Conservation (phyloP, 2,888 invertebrate genomes). For the Pammene aurita region DNA sequence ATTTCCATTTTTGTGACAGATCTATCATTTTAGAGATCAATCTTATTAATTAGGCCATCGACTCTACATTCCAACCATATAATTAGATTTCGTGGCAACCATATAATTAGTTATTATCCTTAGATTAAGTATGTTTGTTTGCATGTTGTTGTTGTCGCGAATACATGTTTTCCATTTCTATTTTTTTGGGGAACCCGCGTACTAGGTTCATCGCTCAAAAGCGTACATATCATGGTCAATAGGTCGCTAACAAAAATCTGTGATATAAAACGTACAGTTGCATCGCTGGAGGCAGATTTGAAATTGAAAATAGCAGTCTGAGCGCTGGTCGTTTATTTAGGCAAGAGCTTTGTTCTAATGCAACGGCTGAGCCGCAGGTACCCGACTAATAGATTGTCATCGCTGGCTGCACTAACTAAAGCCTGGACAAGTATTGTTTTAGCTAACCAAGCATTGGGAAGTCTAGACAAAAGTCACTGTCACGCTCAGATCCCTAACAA, state of each 20-base stretch:
- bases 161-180: too few species aligned
- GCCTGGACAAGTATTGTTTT: constrained; percentile 41
- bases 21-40: too few species aligned
- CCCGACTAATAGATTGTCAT: constrained; percentile 61
- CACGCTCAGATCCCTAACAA: background rate
- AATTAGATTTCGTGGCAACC: too few species aligned
- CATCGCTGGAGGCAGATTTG: constrained; percentile 72
- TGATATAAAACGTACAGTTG: constrained; percentile 68
- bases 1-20: too few species aligned
- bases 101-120: too few species aligned
- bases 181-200: too few species aligned
- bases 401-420: constrained; percentile 47
- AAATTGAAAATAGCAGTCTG: constrained; percentile 76
- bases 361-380: constrained; percentile 59
- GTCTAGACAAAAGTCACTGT: background rate
- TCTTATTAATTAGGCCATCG: too few species aligned
- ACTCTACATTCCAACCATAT: too few species aligned
- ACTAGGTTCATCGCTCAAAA: constrained; percentile 10
- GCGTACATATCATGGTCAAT: constrained; percentile 49
- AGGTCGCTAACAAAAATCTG: constrained; percentile 61
- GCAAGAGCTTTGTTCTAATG: constrained; percentile 64
- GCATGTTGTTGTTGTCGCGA: too few species aligned
- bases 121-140: too few species aligned
- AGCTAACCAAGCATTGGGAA: background rate
- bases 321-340: constrained; percentile 65